phyloP scores from a whole-genome alignment of 2,888 invertebrate species.

The Amblyjoppa proteus region DNA sequence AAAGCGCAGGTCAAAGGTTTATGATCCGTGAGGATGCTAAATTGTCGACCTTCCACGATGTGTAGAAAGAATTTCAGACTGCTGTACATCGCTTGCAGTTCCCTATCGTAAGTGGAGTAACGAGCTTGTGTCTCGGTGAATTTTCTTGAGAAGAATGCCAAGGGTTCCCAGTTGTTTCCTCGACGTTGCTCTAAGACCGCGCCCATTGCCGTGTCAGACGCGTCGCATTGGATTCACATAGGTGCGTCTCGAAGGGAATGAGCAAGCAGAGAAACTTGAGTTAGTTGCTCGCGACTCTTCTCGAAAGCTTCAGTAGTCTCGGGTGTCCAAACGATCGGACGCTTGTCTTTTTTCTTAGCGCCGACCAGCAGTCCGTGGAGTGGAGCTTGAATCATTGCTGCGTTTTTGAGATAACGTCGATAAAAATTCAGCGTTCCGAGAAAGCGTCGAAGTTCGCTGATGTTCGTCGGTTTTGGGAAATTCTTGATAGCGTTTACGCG shows the following conservation, averaged over 20 bases:
- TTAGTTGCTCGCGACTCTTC: slow-evolving; percentile 4
- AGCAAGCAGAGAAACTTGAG: slow-evolving; percentile 26
- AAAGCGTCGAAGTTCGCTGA: slow-evolving; percentile 47
- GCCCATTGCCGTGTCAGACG: slow-evolving; percentile 42
- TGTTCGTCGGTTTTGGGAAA: slow-evolving; percentile 8
- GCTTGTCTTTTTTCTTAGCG: slow-evolving; percentile 50
- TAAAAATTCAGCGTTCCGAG: slow-evolving; percentile 54
- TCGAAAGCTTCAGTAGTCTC: slow-evolving; percentile 52
- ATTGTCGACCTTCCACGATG: slow-evolving; percentile 45
- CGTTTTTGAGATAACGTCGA: slow-evolving; percentile 40
- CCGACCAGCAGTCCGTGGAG: slow-evolving; percentile 17
- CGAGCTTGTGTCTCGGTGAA: slow-evolving; percentile 57
- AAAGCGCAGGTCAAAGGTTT: slow-evolving; percentile 52
- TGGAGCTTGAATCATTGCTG: slow-evolving; percentile 26
- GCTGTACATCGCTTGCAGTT: slow-evolving; percentile 43
- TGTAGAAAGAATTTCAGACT: slow-evolving; percentile 34
- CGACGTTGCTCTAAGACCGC: slow-evolving; percentile 40
- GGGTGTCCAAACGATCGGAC: slow-evolving; percentile 25
- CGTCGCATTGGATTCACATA: slow-evolving; percentile 3
- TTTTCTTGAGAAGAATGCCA: slow-evolving; percentile 49
- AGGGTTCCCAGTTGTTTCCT: slow-evolving; percentile 10
- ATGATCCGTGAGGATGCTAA: slow-evolving; percentile 47
- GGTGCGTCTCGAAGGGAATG: slow-evolving; percentile 18
- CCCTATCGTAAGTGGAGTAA: slow-evolving; percentile 71
- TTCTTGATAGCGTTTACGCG: slow-evolving; percentile 19